These are phyloP conservation scores for Amphiura filiformis DNA, from an alignment of 35 echinoderm and acorn worm species.

Conservation along the genomic window DNA sequence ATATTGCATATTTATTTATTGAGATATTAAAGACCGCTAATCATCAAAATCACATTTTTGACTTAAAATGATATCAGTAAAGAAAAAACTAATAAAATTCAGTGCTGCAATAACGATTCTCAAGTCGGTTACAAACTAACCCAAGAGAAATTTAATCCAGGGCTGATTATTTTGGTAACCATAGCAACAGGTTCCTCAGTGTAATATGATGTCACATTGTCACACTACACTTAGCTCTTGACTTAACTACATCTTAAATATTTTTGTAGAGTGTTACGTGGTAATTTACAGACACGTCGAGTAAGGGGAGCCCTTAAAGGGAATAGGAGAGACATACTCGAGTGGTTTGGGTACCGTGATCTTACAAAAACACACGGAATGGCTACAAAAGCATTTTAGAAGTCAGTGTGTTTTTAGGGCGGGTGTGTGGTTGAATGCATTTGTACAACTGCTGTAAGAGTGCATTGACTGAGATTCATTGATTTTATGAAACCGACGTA, in stretches of 20 bases:
- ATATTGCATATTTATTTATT: too few relatives aligned
- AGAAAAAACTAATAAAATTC: too few relatives aligned
- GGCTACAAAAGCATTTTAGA: too few relatives aligned
- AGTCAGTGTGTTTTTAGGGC: too few relatives aligned
- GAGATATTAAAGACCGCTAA: too few relatives aligned
- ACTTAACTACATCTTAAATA: not conserved
- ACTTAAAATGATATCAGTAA: too few relatives aligned
- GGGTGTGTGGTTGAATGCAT: too few relatives aligned
- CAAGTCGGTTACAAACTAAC: not conserved
- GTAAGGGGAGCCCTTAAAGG: not conserved
- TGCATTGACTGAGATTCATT: too few relatives aligned
- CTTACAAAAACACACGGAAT: not conserved
- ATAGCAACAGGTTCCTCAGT: not conserved
- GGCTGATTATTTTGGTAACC: not conserved
- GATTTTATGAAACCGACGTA: too few relatives aligned
- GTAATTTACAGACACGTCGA: not conserved
- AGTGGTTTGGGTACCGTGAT: not conserved
- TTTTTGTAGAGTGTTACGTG: not conserved
- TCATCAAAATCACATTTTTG: too few relatives aligned
- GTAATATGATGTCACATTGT: conserved; percentile 15
- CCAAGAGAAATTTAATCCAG: not conserved
- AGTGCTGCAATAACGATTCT: not conserved
- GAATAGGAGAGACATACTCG: not conserved
- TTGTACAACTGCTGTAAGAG: too few relatives aligned
- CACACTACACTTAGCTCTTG: not conserved